phyloP scores from a whole-genome alignment of 1,140 invertebrate species.

The Harpegnathos saltator region DNA sequence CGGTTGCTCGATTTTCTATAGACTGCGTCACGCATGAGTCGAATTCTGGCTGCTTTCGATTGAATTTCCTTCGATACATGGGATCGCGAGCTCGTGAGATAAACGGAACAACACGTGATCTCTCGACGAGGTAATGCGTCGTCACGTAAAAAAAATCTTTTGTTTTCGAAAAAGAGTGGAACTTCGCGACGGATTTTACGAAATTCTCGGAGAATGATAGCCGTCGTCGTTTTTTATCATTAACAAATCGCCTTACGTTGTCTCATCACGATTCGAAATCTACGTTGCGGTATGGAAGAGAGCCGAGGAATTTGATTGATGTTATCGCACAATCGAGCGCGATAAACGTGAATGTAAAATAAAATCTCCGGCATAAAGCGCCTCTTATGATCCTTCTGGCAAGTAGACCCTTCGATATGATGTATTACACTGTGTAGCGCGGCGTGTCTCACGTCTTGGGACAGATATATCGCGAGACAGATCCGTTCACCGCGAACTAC shows the following conservation, averaged over 20 bases:
- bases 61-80: neutral
- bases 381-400: neutral
- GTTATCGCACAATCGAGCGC: neutral
- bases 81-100: too few relatives aligned
- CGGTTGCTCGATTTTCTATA: neutral
- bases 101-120: too few relatives aligned
- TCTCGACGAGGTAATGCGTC: too few relatives aligned
- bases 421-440: neutral
- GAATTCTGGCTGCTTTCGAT: neutral
- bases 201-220: too few relatives aligned
- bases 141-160: too few relatives aligned
- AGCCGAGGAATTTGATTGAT: neutral
- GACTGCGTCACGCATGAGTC: neutral
- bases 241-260: too few relatives aligned
- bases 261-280: neutral
- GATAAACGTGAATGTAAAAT: neutral
- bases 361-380: neutral
- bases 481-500: slow-evolving; percentile 2
- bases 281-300: neutral
- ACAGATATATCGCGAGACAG: neutral
- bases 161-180: too few relatives aligned
- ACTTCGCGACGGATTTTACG: too few relatives aligned
- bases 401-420: slow-evolving; percentile 4
- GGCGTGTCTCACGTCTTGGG: neutral
- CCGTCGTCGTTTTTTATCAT: too few relatives aligned